Conservation (phyloP, 2,797 vertebrate genomes). For the Tragopan temminckii region DNA sequence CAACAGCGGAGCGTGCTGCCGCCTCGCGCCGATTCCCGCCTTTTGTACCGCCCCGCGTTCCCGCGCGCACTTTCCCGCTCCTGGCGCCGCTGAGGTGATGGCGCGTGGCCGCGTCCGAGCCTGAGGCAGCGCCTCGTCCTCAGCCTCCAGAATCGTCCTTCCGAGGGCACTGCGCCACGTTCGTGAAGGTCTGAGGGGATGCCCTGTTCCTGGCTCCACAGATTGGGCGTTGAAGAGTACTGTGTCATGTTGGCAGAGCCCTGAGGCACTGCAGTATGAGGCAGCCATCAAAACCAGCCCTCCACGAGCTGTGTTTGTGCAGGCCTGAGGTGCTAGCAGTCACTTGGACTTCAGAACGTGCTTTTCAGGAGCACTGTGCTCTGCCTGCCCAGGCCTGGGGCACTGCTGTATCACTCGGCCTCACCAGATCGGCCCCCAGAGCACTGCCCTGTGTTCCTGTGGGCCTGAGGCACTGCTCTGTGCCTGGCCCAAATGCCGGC, state of each 20-base stretch:
- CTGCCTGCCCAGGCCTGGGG: fast-evolving
- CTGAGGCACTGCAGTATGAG: background rate
- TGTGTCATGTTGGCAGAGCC: fast-evolving
- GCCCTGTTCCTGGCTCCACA: fast-evolving
- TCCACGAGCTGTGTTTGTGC: fast-evolving
- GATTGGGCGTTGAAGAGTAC: fast-evolving
- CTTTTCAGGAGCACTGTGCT: fast-evolving
- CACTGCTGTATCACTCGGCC: fast-evolving
- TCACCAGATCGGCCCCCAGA: background rate
- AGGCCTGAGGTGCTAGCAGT: fast-evolving
- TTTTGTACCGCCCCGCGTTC: too few relatives aligned
- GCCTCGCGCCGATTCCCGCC: background rate
- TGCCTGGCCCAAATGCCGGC: fast-evolving
- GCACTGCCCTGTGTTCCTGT: fast-evolving
- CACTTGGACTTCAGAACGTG: fast-evolving
- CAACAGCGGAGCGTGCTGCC: too few relatives aligned
- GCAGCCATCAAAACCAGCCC: too few relatives aligned
- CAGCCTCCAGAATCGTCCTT: background rate
- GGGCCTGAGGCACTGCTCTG: fast-evolving
- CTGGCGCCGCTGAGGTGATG: background rate
- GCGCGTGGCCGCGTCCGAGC: too few relatives aligned
- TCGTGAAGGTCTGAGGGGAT: fast-evolving
- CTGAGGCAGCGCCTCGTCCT: background rate
- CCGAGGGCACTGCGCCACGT: fast-evolving
- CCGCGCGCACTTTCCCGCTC: background rate